These are phyloP conservation scores for Amitus sp. DNA, from an alignment of 2,888 invertebrate genomes.

Conservation along the genomic window DNA sequence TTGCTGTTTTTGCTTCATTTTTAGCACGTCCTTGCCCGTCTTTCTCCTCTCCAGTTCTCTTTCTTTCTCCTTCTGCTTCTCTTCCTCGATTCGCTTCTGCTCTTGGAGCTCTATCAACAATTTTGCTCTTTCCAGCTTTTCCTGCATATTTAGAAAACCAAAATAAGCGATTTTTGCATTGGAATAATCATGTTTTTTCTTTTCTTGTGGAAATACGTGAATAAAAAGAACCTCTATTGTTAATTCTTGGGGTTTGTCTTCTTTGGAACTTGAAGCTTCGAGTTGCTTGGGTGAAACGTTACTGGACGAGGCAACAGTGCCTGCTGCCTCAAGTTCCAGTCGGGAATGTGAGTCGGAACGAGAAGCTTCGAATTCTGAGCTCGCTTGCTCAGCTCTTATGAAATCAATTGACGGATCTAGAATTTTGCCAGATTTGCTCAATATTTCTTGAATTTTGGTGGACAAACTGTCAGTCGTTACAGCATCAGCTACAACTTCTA, in stretches of 20 bases:
- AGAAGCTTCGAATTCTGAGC: background rate
- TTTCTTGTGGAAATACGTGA: too few relatives aligned
- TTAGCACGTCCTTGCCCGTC: slow-evolving; percentile 78
- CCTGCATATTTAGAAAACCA: too few relatives aligned
- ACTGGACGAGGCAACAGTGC: background rate
- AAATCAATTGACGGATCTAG: slow-evolving; percentile 45
- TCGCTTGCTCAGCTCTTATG: slow-evolving; percentile 50
- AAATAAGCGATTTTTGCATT: too few relatives aligned
- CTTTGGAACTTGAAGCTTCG: slow-evolving; percentile 1
- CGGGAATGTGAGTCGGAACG: background rate
- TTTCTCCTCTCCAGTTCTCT: slow-evolving; percentile 79
- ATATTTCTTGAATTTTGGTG: slow-evolving; percentile 73
- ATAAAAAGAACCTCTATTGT: slow-evolving; percentile 32
- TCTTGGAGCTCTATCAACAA: slow-evolving; percentile 71
- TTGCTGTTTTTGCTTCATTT: slow-evolving; percentile 77
- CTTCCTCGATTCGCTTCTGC: slow-evolving; percentile 73
- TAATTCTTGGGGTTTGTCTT: slow-evolving; percentile 8
- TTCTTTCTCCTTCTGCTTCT: slow-evolving; percentile 72
- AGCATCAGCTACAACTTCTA: slow-evolving; percentile 80
- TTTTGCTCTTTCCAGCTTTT: slow-evolving; percentile 74
- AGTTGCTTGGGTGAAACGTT: background rate
- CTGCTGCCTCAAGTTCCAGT: background rate
- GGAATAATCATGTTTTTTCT: too few relatives aligned
- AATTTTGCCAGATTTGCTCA: slow-evolving; percentile 68
- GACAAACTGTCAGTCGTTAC: slow-evolving; percentile 72